Conservation (phyloP, 2,797 vertebrate genomes). For the Sarcoramphus papa region DNA sequence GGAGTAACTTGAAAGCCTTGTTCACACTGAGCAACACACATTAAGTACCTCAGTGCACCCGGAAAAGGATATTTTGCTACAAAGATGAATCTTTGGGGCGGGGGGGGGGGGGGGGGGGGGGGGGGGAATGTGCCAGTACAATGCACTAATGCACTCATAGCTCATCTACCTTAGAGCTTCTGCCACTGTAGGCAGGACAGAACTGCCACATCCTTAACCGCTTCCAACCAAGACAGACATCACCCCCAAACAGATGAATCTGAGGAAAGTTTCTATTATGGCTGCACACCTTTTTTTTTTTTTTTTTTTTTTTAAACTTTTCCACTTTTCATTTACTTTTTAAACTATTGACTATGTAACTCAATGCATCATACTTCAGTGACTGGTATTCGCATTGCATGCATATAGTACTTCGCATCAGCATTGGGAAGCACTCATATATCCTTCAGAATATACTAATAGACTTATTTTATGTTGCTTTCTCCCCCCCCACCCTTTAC, state of each 20-base stretch:
- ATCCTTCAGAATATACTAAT: background rate
- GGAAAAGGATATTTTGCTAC: background rate
- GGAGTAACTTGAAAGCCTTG: background rate
- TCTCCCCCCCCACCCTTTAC: background rate
- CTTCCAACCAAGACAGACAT: background rate
- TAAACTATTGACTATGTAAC: background rate
- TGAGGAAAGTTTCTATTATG: background rate
- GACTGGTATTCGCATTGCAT: background rate
- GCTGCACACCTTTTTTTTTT: background rate
- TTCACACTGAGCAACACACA: background rate
- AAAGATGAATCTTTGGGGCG: background rate
- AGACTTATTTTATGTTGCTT: background rate
- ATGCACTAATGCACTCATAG: background rate
- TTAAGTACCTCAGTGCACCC: background rate
- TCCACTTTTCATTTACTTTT: background rate
- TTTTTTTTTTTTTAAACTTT: background rate
- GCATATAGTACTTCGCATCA: background rate
- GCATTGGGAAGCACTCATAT: background rate
- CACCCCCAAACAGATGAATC: background rate
- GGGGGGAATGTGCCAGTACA: background rate
- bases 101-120: background rate
- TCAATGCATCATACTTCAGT: background rate
- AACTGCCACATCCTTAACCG: background rate
- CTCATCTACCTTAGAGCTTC: background rate
- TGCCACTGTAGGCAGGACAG: background rate